Percentiles rank a stretch among this genome's conserved stretches.
Conservation (phyloP, 2,113 vertebrate species). For the Rhipidura dahli region DNA sequence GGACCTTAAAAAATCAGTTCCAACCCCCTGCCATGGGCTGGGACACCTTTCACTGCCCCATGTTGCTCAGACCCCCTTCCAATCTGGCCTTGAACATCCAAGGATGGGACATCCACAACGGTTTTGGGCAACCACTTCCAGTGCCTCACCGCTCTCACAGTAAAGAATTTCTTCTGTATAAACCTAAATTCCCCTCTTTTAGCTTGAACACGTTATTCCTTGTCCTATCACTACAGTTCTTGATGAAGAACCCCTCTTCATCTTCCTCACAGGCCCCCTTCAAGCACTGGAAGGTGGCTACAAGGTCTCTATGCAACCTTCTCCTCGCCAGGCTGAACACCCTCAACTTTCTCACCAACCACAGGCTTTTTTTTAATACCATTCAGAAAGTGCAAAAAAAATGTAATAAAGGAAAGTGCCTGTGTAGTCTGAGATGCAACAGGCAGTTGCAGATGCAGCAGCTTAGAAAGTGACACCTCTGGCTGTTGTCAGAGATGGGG, state of each 20-base stretch:
- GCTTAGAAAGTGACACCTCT: neutral
- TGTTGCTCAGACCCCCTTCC: neutral
- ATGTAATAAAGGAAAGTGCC: neutral
- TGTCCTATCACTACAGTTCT: neutral
- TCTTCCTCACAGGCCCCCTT: neutral
- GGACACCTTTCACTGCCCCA: neutral
- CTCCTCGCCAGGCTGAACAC: neutral
- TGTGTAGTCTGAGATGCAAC: neutral
- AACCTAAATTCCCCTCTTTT: neutral
- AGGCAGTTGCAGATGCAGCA: neutral
- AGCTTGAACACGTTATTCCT: neutral
- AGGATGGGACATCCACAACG: fast-evolving
- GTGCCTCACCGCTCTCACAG: neutral
- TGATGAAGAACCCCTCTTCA: neutral
- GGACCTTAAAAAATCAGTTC: neutral
- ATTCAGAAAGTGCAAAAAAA: neutral
- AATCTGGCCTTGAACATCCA: neutral
- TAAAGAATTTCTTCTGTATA: neutral
- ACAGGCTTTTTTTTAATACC: neutral
- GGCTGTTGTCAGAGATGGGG: neutral
- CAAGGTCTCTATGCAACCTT: fast-evolving
- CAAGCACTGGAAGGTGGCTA: neutral
- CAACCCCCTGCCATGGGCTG: neutral
- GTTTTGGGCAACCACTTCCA: neutral
- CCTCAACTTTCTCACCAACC: neutral